Evolutionary conservation across 1,140 invertebrate genomes (phyloP).

Genomic region (Bombus affinis): DNA sequence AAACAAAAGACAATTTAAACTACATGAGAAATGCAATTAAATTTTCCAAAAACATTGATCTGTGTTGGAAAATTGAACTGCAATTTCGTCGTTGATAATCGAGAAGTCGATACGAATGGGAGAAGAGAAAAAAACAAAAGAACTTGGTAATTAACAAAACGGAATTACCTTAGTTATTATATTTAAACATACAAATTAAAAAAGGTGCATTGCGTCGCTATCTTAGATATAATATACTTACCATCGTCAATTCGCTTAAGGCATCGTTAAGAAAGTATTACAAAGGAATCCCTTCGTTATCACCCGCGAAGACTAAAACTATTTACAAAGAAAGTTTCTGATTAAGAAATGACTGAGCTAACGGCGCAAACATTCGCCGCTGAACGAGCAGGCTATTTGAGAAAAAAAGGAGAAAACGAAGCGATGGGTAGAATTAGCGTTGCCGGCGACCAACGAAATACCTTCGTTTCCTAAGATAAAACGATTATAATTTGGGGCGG

Average conservation of each 20-base stretch:
- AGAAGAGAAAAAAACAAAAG: too few species aligned
- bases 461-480: constrained; percentile 2
- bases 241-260: neutral
- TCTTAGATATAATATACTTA: too few species aligned
- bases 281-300: too few species aligned
- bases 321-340: neutral
- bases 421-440: neutral
- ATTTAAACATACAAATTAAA: too few species aligned
- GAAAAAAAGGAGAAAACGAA: neutral
- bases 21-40: too few species aligned
- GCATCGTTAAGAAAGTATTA: neutral
- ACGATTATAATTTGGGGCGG: neutral
- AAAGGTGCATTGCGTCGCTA: too few species aligned
- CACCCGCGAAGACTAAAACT: neutral
- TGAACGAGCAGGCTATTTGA: neutral
- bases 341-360: neutral
- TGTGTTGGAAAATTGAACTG: too few species aligned
- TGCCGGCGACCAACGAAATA: neutral
- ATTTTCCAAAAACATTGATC: too few species aligned
- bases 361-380: neutral
- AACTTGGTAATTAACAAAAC: too few species aligned
- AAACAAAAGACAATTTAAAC: neutral
- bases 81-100: too few species aligned
- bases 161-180: too few species aligned
- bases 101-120: too few species aligned